Conservation (phyloP, 2,797 vertebrate genomes). For the Falco berigora region DNA sequence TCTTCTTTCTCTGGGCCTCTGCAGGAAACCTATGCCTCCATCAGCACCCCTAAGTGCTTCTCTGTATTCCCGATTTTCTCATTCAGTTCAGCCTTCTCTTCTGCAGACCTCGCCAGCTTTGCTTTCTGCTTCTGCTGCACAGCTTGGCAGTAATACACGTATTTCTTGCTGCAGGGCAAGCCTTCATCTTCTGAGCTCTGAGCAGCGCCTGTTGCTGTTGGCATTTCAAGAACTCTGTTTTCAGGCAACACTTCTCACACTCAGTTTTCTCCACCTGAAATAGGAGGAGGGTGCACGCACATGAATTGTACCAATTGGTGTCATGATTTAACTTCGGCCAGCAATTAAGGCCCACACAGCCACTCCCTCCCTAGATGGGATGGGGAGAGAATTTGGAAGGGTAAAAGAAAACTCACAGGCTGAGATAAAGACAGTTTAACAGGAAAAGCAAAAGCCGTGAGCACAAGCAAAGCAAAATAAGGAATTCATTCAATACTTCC, state of each 20-base stretch:
- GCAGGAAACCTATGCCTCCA: conserved; percentile 54
- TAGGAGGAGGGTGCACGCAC: not conserved
- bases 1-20: conserved; percentile 43
- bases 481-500: not conserved
- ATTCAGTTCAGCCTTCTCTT: conserved; percentile 70
- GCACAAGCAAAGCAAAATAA: not conserved
- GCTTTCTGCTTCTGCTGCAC: conserved; percentile 61
- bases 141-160: conserved; percentile 63
- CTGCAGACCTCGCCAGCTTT: conserved; percentile 57
- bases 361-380: too few species aligned
- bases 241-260: conserved; percentile 48
- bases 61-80: conserved; percentile 63
- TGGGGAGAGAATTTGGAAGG: too few species aligned
- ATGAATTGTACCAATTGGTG: not conserved
- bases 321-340: not conserved
- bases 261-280: conserved; percentile 63
- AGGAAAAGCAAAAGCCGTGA: not conserved
- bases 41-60: conserved; percentile 44
- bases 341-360: too few species aligned
- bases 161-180: conserved; percentile 67
- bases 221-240: conserved; percentile 61
- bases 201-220: conserved; percentile 51
- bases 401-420: too few species aligned
- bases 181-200: conserved; percentile 39
- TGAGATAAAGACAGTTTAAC: too few species aligned